A percentile compares a stretch with the other conserved stretches of the same genome.
phyloP scores from a whole-genome alignment of 2,113 vertebrate species.

The Columbina picui region DNA sequence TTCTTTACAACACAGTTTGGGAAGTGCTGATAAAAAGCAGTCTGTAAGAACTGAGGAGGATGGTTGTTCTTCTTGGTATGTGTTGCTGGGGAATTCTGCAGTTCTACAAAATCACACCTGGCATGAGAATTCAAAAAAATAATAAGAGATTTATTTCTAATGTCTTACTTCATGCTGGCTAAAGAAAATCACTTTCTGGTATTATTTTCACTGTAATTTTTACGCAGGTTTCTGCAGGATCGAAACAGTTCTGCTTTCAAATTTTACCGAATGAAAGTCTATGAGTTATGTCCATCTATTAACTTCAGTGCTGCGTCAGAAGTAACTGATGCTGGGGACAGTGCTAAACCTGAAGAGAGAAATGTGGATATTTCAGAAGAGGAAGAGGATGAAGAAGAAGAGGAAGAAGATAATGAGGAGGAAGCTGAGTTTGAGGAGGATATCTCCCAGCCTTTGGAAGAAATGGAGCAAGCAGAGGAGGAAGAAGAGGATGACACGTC shows the following conservation, averaged over 20 bases:
- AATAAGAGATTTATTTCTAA: not conserved
- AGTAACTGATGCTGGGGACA: not conserved
- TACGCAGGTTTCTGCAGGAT: conserved; percentile 79
- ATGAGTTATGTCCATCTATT: conserved; percentile 75
- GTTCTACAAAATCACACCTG: not conserved
- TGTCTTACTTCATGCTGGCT: not conserved
- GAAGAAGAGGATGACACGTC: conserved; percentile 58
- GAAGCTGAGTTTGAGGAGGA: conserved; percentile 49
- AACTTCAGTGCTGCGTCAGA: conserved; percentile 26
- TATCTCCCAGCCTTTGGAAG: conserved; percentile 25
- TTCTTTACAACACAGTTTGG: not conserved
- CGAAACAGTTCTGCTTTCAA: conserved; percentile 77
- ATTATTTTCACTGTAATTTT: not conserved
- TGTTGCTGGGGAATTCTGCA: not conserved
- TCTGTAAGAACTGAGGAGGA: not conserved
- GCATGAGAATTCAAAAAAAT: not conserved
- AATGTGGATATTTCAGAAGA: not conserved
- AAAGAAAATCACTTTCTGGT: not conserved
- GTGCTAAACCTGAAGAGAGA: not conserved
- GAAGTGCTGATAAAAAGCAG: not conserved
- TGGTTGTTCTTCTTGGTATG: rapidly evolving
- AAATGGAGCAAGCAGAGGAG: conserved; percentile 28
- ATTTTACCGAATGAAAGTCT: conserved; percentile 78
- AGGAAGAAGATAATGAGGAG: conserved; percentile 44
- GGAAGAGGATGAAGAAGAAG: conserved; percentile 26